These are phyloP conservation scores for Nesometra sesokonis DNA, from an alignment of 35 echinoderm and acorn worm genomes.

Conservation along the genomic window DNA sequence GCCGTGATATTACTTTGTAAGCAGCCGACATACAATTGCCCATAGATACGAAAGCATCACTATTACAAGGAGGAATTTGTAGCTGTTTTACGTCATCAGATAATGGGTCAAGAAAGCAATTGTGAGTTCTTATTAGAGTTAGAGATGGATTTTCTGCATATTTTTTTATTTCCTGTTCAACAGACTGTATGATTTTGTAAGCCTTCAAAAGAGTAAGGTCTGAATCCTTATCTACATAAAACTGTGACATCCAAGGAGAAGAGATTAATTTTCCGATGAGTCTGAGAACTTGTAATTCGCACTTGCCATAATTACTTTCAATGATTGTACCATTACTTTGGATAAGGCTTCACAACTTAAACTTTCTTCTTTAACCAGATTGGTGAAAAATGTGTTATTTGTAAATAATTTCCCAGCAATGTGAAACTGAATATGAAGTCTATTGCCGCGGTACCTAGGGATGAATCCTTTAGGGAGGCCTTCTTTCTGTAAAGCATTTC, in stretches of 20 bases:
- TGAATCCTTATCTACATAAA: background rate
- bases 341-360: background rate
- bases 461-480: constrained; percentile 7
- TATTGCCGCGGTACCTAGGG: constrained; percentile 37
- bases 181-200: background rate
- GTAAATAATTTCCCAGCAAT: constrained; percentile 19
- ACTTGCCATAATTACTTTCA: background rate
- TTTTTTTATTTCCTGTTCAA: background rate
- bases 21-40: too few relatives aligned
- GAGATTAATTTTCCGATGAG: background rate
- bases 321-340: background rate
- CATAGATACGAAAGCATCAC: too few relatives aligned
- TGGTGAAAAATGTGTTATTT: background rate
- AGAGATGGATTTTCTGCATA: background rate
- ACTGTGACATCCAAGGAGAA: background rate
- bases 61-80: too few relatives aligned
- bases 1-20: background rate
- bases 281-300: background rate
- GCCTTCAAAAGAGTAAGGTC: background rate
- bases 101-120: too few relatives aligned
- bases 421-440: constrained; percentile 33
- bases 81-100: too few relatives aligned
- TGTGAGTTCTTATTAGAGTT: background rate
- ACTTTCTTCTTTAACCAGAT: background rate
- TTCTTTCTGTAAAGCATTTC: constrained; percentile 15